Evolutionary conservation across 2,888 invertebrate genomes (phyloP).

Genomic region (Nomada flava): DNA sequence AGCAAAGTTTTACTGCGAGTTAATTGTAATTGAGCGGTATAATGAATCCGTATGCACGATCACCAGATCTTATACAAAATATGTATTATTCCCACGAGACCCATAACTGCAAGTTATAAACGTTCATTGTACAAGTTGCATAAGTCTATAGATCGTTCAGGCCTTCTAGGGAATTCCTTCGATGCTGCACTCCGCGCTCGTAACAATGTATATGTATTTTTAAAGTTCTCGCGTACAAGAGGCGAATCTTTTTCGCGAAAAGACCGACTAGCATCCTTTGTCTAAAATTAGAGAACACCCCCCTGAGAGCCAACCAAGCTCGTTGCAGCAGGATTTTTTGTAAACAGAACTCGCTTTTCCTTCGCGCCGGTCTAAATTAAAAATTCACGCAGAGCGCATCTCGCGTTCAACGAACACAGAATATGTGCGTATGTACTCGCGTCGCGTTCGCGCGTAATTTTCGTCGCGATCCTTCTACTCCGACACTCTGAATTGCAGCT

Average conservation of each 20-base stretch:
- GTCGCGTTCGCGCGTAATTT: conserved; percentile 32
- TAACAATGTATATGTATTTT: not conserved
- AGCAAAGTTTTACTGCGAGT: not conserved
- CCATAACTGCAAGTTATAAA: not conserved
- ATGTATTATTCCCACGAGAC: no score
- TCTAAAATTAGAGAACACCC: conserved; percentile 26
- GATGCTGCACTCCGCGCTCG: not conserved
- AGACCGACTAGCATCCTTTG: not conserved
- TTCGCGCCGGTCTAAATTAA: conserved; percentile 31
- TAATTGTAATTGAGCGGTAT: not conserved
- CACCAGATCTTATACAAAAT: no score
- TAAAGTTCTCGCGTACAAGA: not conserved
- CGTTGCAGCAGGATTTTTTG: not conserved
- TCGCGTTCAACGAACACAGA: not conserved
- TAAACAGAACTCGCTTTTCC: conserved; percentile 11
- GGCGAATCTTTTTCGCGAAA: not conserved
- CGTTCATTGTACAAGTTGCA: not conserved
- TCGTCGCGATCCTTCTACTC: conserved; percentile 32
- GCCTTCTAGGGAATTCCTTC: not conserved
- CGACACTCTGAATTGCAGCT: conserved; percentile 50
- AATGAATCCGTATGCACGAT: no score
- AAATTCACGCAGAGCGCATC: conserved; percentile 12
- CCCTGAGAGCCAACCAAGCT: not conserved
- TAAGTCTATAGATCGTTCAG: not conserved
- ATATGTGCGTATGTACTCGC: not conserved